These are phyloP conservation scores for Schizothorax lantsangensis DNA, from an alignment of 2,797 vertebrate genomes.

Conservation along the genomic window DNA sequence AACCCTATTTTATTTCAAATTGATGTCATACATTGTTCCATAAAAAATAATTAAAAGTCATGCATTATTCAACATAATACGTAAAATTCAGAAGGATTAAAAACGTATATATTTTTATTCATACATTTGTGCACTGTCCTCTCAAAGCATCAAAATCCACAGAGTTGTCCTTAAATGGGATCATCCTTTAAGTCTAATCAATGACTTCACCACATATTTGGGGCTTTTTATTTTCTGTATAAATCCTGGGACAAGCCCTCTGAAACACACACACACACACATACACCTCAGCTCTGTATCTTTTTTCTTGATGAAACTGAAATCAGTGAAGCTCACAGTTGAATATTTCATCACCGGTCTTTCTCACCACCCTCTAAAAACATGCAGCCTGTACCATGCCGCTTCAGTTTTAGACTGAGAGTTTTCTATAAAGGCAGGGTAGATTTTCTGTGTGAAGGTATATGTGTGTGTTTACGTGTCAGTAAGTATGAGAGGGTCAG, in stretches of 20 bases:
- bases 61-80: not conserved
- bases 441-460: slow-evolving; percentile 19
- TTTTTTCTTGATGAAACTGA: slow-evolving; percentile 55
- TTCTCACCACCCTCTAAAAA: slow-evolving; percentile 7
- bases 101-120: not conserved
- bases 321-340: slow-evolving; percentile 52
- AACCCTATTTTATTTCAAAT: not conserved
- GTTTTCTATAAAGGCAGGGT: not conserved
- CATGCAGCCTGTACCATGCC: not conserved
- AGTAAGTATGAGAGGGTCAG: slow-evolving; percentile 32
- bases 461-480: slow-evolving; percentile 42
- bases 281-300: slow-evolving; percentile 1
- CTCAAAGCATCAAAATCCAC: not conserved
- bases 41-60: not conserved
- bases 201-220: not conserved
- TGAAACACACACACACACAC: slow-evolving; percentile 11
- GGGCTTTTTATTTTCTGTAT: not conserved
- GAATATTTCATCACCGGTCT: slow-evolving; percentile 58
- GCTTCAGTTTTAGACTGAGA: slow-evolving; percentile 1
- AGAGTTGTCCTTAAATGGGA: not conserved
- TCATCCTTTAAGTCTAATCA: not conserved
- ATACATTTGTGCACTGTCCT: not conserved
- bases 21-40: not conserved
- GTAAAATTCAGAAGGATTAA: not conserved
- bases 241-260: not conserved